Conservation (phyloP, 2,888 invertebrate genomes). For the Sthenelais limicola region DNA sequence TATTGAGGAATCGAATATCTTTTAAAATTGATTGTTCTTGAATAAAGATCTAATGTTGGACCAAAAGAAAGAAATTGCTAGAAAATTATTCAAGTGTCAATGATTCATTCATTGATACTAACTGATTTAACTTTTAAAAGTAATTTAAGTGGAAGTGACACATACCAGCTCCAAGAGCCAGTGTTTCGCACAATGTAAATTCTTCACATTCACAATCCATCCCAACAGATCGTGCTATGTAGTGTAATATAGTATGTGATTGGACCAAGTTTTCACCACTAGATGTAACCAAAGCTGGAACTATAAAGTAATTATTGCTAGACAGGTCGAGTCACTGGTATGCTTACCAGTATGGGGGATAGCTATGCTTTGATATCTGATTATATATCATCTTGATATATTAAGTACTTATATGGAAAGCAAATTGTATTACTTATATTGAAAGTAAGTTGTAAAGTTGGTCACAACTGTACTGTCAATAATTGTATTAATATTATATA, state of each 20-base stretch:
- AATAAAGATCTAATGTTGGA: too few species aligned
- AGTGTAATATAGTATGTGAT: conserved; percentile 41
- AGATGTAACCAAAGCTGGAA: conserved; percentile 44
- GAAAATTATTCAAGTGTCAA: too few species aligned
- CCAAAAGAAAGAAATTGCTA: too few species aligned
- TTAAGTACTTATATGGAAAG: too few species aligned
- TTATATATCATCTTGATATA: too few species aligned
- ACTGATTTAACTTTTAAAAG: neutral
- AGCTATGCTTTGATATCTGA: too few species aligned
- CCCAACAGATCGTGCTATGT: conserved; percentile 40
- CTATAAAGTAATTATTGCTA: conserved; percentile 19
- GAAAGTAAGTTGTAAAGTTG: too few species aligned
- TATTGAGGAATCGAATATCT: too few species aligned
- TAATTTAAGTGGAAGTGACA: neutral
- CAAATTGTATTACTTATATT: too few species aligned
- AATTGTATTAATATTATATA: neutral
- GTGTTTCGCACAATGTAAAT: conserved; percentile 38
- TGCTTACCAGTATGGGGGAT: neutral
- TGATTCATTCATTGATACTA: neutral
- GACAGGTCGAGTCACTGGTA: neutral
- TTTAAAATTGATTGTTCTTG: too few species aligned
- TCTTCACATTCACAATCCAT: conserved; percentile 48
- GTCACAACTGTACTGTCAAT: neutral
- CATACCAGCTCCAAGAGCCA: conserved; percentile 41
- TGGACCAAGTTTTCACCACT: conserved; percentile 34